Evolutionary conservation across 1,140 invertebrate species (phyloP), one percentile per base, ranked within the genome.

Genomic region (Drosophila sp.): DNA sequence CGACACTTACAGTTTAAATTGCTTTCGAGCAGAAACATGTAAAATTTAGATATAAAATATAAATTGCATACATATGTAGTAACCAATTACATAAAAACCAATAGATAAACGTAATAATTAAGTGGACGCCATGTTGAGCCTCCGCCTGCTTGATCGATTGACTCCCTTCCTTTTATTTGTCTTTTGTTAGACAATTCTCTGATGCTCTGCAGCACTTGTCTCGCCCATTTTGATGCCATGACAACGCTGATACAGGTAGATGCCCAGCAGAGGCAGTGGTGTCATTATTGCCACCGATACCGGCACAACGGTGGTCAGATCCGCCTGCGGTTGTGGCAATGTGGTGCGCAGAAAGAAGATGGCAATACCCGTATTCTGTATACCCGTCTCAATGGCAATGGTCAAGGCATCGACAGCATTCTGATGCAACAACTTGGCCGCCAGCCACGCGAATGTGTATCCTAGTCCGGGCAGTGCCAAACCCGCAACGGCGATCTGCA

Each of bases 331-430:
- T 81, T 96, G 95, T 5, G 41, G 94, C 94, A 91, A 95, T 0
- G 86, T 62, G 59, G 94, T 92, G 13, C 98, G 92, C 56, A 99
- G 92, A 89, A 98, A 96, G 78, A 89, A 89, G 43, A 98, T 97
- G 0, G 97, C 94, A 72, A 98, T 97, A 14, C 97, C 98, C 0
- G 97, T 98, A 92, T 99, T 99, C 92, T 99, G 98, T 56, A 99
- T 95, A 40, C 98, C 98, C 11, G 97, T 98, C 93, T 99, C 98
- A 64, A 99, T 96, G 5, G 96, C 95, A 78, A 99, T 98, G 2
- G 98, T 97, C 1, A 97, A 92, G 6, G 95, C 93, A 84, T 98
- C 96, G 13, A 93, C 83, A 32, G 93, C 79, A 5, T 94, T 91
- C 91, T 96, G 96, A 43, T 93, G 92, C 9, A 94, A 93, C 2